These are phyloP conservation scores for Zoanthus sociatus DNA, from an alignment of 92 coral and sea anemone species.

Conservation along the genomic window DNA sequence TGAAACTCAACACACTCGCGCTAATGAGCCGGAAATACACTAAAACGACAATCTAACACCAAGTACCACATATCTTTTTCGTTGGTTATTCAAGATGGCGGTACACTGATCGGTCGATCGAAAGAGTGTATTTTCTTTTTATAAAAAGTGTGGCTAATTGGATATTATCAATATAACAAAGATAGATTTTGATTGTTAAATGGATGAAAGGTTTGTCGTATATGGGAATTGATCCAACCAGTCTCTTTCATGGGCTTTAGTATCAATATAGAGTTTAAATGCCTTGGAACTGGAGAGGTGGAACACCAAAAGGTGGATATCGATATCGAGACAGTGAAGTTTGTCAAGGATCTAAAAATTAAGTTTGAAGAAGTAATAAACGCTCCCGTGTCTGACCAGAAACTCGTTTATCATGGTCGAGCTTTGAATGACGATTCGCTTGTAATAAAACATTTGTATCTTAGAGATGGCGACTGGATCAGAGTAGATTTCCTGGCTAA, in stretches of 20 bases:
- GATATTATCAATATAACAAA: too few relatives aligned
- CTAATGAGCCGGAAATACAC: too few relatives aligned
- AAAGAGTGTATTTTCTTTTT: too few relatives aligned
- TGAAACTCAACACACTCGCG: too few relatives aligned
- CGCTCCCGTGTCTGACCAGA: conserved; percentile 42
- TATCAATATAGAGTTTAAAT: conserved; percentile 24
- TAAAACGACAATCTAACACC: too few relatives aligned
- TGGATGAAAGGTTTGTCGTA: too few relatives aligned
- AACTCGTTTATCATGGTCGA: conserved; percentile 19
- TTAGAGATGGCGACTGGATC: conserved; percentile 35
- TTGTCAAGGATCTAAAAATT: conserved; percentile 28
- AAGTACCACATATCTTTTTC: too few relatives aligned
- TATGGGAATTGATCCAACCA: too few relatives aligned
- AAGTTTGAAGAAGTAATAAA: conserved; percentile 14
- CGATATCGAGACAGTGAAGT: conserved; percentile 26
- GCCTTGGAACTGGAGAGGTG: conserved; percentile 27
- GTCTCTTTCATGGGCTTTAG: conserved; percentile 7
- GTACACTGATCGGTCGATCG: too few relatives aligned
- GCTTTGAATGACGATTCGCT: conserved; percentile 34
- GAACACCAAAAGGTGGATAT: conserved; percentile 10
- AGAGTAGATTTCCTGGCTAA: conserved; percentile 46
- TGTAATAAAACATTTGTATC: conserved; percentile 27
- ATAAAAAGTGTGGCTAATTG: too few relatives aligned
- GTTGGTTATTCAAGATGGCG: too few relatives aligned
- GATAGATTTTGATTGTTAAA: too few relatives aligned